Evolutionary conservation across 2,888 invertebrate species (phyloP), one percentile per base, ranked within the genome.

Genomic region (Glyphotaelius pellucidus): DNA sequence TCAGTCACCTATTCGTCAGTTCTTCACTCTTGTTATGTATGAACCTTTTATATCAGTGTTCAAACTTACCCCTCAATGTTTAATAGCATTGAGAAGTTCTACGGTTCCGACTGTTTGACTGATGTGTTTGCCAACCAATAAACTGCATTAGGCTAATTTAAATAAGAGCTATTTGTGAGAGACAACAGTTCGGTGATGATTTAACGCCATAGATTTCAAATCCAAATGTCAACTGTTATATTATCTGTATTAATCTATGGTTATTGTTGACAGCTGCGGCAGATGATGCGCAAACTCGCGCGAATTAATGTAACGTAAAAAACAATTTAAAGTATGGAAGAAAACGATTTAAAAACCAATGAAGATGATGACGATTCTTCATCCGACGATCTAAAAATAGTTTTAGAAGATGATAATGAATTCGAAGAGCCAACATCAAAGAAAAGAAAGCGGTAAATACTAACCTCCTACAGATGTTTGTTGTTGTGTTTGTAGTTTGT

Each of bases 361-460:
- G 92, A 90, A 11, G 90, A 92, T 30, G 92, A 92, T 25, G 67
- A 85, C 19, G 90, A 80, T 38, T 87, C 85, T 83, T 92, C 92
- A 9, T 92, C 92, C 5, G 92, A 90, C 30, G 90, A 88, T 15
- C 90, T 92, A 30, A 87, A 87, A 52, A 92, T 92, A 30, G 90
- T 84, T 67, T 52, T 87, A 47, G 89, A 92, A 30, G 92, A 92
- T 11, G 90, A 88, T 25, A 80, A 19, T 35, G 87, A 14, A 11
- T 88, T 31, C 15, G 52, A 85, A 52, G 88, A 90, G 35, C 15
- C 87, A 15, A 52, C 19, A 67, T 32, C 80, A 19, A 92, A 83
- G 79, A 90, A 90, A 80, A 47, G 90, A 81, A 92, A 90, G 32
- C 52, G 92, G 92, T 92, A 90, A 85, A 38, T 67, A 25, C n/a